Base-by-base conservation (phyloP, 1,140 invertebrate genomes). In the Cydia splendana region DNA sequence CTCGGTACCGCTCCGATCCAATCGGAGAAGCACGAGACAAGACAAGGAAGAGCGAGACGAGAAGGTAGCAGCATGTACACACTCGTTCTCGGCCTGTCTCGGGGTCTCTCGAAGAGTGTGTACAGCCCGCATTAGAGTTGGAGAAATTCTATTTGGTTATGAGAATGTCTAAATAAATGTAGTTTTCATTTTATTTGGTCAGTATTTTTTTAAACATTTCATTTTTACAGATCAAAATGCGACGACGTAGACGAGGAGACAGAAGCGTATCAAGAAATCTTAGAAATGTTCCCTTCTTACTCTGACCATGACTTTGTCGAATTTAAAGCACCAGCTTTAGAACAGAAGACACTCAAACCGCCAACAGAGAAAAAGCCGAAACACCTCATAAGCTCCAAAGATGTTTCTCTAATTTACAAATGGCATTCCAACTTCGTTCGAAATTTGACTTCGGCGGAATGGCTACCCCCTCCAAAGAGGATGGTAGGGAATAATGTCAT, bases 241-340 rank as follows among this genome's bases (percentile, higher is more conserved):
- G 94, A 95, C 78, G 93, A 94, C 38, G 92, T 95, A 85, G 95
- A 95, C 6, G 97, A 98, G 79, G 97, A 98, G 65, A 95, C 97
- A 79, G 94, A 95, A 77, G 95, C 96, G 0, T 91, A 95, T 62
- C 85, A 94, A 30, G 97, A 98, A 84, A 95, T 98, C 10, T 91
- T 93, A 74, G 89, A 95, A 84, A 93, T 96, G 78, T 99, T 99
- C 83, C 98, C 98, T 0, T 95, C 95, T 0, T 96, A 95, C 85
- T 93, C 95, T 3, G 95, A 97, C 53, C 84, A 92, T 57, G 96
- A 97, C 86, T 97, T 96, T 87, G 89, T 91, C 0, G 96, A 96
- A 79, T 94, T 95, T 77, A 94, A 93, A 85, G 88, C 88, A 2
- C 80, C 86, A 6, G 84, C 87, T 2, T 75, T 93, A 30, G 91